A percentile compares a stretch with the other conserved stretches of the same genome.
These are phyloP conservation scores for Dinomys branickii DNA, from an alignment of 2,113 vertebrate genomes.

Conservation along the genomic window DNA sequence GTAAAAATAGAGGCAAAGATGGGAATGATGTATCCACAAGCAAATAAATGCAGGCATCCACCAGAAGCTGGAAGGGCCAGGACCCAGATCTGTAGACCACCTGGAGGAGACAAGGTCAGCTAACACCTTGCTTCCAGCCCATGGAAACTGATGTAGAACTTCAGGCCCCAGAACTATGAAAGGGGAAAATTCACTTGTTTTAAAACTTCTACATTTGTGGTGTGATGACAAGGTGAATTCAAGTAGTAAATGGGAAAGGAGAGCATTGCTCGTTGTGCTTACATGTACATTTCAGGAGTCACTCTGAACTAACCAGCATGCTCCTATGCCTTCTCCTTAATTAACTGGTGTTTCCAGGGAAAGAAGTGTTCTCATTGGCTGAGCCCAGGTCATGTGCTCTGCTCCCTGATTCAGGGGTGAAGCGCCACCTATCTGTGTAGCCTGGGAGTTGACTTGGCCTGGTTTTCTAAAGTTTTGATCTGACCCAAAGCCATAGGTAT, in stretches of 20 bases:
- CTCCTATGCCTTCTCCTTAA: neutral
- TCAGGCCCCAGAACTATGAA: neutral
- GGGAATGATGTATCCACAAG: neutral
- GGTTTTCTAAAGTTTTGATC: neutral
- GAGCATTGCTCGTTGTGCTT: neutral
- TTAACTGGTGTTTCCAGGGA: neutral
- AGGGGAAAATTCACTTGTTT: slow-evolving; percentile 12
- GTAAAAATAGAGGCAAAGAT: neutral
- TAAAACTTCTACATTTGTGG: neutral
- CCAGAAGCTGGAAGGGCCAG: neutral
- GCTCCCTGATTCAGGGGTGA: neutral
- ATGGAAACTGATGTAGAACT: neutral
- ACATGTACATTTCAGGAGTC: neutral
- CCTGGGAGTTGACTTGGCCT: neutral
- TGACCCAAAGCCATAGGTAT: neutral
- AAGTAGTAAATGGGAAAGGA: neutral
- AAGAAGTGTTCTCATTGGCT: neutral
- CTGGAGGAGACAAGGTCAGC: neutral
- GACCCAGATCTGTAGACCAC: neutral
- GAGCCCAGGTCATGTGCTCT: neutral
- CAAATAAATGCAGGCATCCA: neutral
- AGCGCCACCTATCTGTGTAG: neutral
- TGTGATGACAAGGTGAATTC: neutral
- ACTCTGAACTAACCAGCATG: neutral
- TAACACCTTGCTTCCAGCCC: neutral